phyloP scores from a whole-genome alignment of 1,140 invertebrate species.

The Zeugodacus cucurbitae region DNA sequence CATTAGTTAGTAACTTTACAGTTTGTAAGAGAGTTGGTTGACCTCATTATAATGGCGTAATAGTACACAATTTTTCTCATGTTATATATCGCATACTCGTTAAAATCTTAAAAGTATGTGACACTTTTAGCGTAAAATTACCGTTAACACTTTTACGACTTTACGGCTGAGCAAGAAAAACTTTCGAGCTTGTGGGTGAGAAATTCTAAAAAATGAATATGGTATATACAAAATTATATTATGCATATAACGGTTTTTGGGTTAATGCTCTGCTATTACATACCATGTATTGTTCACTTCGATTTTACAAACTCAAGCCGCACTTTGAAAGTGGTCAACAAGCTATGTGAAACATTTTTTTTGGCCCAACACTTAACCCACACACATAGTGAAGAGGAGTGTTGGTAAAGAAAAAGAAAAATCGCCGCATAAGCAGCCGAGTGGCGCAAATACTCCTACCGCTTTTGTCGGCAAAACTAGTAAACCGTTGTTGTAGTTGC shows the following conservation, averaged over 20 bases:
- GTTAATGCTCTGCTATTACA: too few species aligned
- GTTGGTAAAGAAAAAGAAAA: background rate
- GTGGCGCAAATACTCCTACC: background rate
- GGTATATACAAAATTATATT: background rate
- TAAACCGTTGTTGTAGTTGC: background rate
- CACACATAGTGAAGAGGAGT: background rate
- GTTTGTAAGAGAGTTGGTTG: background rate
- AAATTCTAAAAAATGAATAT: background rate
- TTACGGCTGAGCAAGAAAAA: background rate
- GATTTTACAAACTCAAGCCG: background rate
- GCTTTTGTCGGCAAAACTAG: background rate
- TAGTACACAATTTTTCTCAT: background rate
- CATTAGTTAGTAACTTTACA: too few species aligned
- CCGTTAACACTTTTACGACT: background rate
- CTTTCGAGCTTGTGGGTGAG: background rate
- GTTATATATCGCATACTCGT: background rate
- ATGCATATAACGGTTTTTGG: too few species aligned
- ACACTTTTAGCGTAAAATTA: background rate
- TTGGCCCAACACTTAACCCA: background rate
- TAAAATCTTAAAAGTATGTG: background rate
- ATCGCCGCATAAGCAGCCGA: background rate
- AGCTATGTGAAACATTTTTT: background rate
- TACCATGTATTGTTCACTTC: background rate
- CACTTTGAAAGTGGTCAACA: background rate
- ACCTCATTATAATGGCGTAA: background rate